Evolutionary conservation across 53 echinoderm and acorn worm genomes (phyloP).

Genomic region (Crossaster papposus): DNA sequence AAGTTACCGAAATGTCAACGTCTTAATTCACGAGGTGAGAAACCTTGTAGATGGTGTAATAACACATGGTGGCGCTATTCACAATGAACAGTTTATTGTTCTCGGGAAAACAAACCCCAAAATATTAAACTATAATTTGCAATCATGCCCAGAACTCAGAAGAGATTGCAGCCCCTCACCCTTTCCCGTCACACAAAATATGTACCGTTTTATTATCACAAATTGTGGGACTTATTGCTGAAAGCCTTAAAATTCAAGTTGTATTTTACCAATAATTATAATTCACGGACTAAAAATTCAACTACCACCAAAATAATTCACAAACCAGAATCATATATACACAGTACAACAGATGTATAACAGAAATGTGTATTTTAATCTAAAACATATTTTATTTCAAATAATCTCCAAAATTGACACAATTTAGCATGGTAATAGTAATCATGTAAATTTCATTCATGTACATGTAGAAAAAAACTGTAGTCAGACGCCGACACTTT

Average conservation of each 20-base stretch:
- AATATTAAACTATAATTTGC: neutral
- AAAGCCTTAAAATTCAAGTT: too few relatives aligned
- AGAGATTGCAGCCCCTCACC: neutral
- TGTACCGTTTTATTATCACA: too few relatives aligned
- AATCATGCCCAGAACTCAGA: too few relatives aligned
- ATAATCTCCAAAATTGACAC: neutral
- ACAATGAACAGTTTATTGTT: neutral
- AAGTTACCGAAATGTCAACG: neutral
- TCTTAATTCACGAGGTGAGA: neutral
- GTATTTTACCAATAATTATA: too few relatives aligned
- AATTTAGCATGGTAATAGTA: too few relatives aligned
- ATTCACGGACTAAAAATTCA: too few relatives aligned
- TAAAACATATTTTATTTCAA: neutral
- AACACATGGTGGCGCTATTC: slow-evolving; percentile 32
- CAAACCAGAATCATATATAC: too few relatives aligned
- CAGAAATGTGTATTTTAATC: neutral
- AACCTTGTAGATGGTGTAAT: slow-evolving; percentile 24
- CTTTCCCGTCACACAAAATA: neutral
- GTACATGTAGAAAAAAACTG: too few relatives aligned
- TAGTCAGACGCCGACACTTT: too few relatives aligned
- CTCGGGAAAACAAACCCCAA: neutral
- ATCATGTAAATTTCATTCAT: too few relatives aligned
- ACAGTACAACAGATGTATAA: neutral
- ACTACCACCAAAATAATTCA: too few relatives aligned
- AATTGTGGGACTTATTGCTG: too few relatives aligned